Conservation (phyloP, 1,140 invertebrate genomes). For the Solen grandis region DNA sequence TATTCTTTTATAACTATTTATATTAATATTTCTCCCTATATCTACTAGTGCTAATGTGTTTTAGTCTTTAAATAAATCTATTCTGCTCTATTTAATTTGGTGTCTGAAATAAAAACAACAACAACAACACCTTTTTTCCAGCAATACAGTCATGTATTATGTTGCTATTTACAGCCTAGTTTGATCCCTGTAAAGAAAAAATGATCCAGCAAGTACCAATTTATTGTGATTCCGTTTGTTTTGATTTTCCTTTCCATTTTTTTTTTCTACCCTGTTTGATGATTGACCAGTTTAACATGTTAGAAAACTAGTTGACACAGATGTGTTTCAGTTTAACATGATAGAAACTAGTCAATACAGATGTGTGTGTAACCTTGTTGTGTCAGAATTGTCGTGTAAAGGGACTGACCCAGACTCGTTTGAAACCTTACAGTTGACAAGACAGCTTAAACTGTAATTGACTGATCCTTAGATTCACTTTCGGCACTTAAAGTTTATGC, state of each 20-base stretch:
- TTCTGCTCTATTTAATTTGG: not conserved
- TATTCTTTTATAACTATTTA: not conserved
- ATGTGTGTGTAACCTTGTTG: conserved; percentile 26
- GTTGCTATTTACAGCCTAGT: no score
- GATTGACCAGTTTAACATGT: conserved; percentile 1
- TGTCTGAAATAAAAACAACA: not conserved
- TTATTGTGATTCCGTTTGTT: not conserved
- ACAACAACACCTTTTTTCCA: conserved; percentile 5
- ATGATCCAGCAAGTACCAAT: not conserved
- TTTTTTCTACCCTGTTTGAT: not conserved
- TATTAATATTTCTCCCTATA: conserved; percentile 6
- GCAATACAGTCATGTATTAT: no score
- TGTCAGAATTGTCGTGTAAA: no score
- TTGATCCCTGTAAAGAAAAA: conserved; percentile 51
- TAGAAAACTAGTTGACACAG: conserved; percentile 5
- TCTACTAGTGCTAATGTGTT: not conserved
- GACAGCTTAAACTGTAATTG: no score
- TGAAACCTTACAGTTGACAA: no score
- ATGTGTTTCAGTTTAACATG: conserved; percentile 16
- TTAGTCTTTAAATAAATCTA: conserved; percentile 1
- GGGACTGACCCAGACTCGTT: no score
- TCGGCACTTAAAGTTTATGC: no score
- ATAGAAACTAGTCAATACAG: not conserved
- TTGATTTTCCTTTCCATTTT: not conserved
- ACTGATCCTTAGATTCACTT: no score